Evolutionary conservation across 2,888 invertebrate genomes (phyloP).

Genomic region (Drosophila mercatorum): DNA sequence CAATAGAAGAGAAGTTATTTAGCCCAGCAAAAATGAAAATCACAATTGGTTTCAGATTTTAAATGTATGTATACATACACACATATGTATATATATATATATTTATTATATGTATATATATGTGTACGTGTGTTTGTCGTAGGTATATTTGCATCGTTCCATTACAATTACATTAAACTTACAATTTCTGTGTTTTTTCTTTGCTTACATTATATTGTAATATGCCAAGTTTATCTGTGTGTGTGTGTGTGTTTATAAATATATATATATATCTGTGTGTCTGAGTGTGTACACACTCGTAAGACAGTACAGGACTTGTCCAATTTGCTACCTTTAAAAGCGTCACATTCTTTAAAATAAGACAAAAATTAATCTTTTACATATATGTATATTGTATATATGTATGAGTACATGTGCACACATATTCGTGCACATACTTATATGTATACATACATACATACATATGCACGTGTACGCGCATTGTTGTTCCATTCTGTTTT

Average conservation of each 20-base stretch:
- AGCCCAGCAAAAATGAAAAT: slow-evolving; percentile 2
- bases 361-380: slow-evolving; percentile 23
- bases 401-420: slow-evolving; percentile 19
- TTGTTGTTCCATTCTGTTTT: slow-evolving; percentile 5
- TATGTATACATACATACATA: neutral
- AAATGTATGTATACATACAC: slow-evolving; percentile 47
- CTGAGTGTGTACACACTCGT: slow-evolving; percentile 6
- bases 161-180: slow-evolving; percentile 54
- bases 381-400: slow-evolving; percentile 1
- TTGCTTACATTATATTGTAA: slow-evolving; percentile 71
- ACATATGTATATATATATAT: slow-evolving; percentile 11
- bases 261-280: slow-evolving; percentile 1
- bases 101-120: neutral
- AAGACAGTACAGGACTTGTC: slow-evolving; percentile 28
- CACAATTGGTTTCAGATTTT: slow-evolving; percentile 35
- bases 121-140: slow-evolving; percentile 35
- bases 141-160: slow-evolving; percentile 63
- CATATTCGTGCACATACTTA: slow-evolving; percentile 1
- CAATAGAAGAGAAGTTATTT: too few relatives aligned
- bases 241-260: slow-evolving; percentile 18
- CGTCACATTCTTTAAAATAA: slow-evolving; percentile 27
- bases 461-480: slow-evolving; percentile 14
- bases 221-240: slow-evolving; percentile 64
- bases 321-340: slow-evolving; percentile 53
- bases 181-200: slow-evolving; percentile 40